phyloP scores from a whole-genome alignment of 2,797 vertebrate genomes.

The Lateolabrax maculatus region DNA sequence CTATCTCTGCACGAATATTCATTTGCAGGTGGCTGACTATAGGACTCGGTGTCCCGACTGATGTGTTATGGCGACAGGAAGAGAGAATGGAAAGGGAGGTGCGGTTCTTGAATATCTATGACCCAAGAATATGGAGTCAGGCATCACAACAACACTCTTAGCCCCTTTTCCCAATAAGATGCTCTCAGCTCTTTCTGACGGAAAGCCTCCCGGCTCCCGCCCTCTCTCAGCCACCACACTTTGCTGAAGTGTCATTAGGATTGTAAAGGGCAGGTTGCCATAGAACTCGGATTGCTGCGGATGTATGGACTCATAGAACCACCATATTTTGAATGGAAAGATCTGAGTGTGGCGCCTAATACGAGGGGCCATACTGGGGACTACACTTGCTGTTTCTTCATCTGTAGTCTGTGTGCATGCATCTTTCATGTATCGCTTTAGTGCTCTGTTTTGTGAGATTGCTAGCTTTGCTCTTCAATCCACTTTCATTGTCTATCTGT shows the following conservation, averaged over 20 bases:
- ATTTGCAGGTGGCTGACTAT: slow-evolving; percentile 59
- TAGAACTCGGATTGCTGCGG: slow-evolving; percentile 59
- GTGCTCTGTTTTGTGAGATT: slow-evolving; percentile 81
- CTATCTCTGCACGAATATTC: slow-evolving; percentile 28
- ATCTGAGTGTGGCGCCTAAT: slow-evolving; percentile 51
- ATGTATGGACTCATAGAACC: slow-evolving; percentile 71
- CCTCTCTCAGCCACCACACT: slow-evolving; percentile 80
- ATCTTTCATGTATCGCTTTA: slow-evolving; percentile 75
- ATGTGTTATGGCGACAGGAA: slow-evolving; percentile 46
- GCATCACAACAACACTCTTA: slow-evolving; percentile 78
- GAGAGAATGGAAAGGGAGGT: slow-evolving; percentile 51
- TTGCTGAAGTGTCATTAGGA: slow-evolving; percentile 82
- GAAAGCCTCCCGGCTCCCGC: slow-evolving; percentile 77
- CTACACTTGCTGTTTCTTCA: slow-evolving; percentile 41
- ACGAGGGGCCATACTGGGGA: slow-evolving; percentile 26
- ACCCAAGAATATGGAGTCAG: slow-evolving; percentile 78
- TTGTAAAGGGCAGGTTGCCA: slow-evolving; percentile 77
- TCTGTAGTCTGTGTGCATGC: slow-evolving; percentile 75
- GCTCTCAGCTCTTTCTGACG: slow-evolving; percentile 79
- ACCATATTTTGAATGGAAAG: slow-evolving; percentile 77
- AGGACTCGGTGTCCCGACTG: slow-evolving; percentile 28
- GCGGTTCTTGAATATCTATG: slow-evolving; percentile 76
- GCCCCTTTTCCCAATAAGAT: slow-evolving; percentile 77
- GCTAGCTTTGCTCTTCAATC: slow-evolving; percentile 82
- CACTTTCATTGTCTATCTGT: slow-evolving; percentile 77